Conservation (phyloP, 2,797 vertebrate genomes). For the Masticophis lateralis region DNA sequence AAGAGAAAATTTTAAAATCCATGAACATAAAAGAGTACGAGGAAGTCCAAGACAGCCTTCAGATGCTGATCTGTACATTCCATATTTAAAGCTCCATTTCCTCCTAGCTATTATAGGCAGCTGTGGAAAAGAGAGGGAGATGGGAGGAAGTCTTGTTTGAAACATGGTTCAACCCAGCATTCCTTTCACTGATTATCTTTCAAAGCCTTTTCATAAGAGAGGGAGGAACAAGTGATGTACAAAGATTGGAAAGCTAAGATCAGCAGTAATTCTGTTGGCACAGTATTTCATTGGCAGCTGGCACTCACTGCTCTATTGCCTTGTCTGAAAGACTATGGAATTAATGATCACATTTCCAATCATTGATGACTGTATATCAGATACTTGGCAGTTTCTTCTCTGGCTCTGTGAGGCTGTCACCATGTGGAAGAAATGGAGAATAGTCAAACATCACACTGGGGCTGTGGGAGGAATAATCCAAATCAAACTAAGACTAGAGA, state of each 20-base stretch:
- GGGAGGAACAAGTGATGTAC: background rate
- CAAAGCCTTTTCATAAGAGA: constrained; percentile 2
- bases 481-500: background rate
- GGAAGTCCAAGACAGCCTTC: background rate
- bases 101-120: background rate
- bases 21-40: background rate
- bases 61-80: background rate
- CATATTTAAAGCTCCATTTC: background rate
- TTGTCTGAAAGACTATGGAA: constrained; percentile 3
- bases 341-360: constrained; percentile 25
- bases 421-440: background rate
- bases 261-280: constrained; percentile 21
- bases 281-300: constrained; percentile 15
- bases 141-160: background rate
- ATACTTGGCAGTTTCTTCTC: background rate
- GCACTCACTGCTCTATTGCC: background rate
- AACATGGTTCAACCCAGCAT: background rate
- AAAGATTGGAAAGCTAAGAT: constrained; percentile 10
- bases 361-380: constrained; percentile 16
- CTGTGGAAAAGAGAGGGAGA: background rate
- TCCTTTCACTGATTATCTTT: constrained; percentile 10
- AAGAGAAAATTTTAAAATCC: background rate
- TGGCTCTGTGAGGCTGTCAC: background rate
- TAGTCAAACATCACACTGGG: background rate
- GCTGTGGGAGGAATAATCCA: background rate